Evolutionary conservation across 1,140 invertebrate species (phyloP).

Genomic region (Eulimnadia texana): DNA sequence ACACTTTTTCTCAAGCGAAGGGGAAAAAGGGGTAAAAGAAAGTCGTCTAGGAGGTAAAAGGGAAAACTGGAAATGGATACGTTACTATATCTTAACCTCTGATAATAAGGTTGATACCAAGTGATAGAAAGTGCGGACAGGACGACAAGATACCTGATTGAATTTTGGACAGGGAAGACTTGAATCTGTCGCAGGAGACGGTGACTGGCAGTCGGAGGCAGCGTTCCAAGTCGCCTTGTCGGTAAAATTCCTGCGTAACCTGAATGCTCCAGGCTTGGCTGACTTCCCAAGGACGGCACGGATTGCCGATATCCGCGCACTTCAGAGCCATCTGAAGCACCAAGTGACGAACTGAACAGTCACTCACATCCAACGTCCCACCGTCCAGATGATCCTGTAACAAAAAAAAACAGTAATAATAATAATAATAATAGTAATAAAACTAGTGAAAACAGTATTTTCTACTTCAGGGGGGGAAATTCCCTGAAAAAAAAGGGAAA

Average conservation of each 20-base stretch:
- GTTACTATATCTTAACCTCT: no score
- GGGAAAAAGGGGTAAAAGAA: no score
- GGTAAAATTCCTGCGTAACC: constrained; percentile 85
- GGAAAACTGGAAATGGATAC: no score
- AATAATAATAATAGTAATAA: neutral
- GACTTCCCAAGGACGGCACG: constrained; percentile 72
- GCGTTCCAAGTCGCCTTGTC: constrained; percentile 73
- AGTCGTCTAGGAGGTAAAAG: no score
- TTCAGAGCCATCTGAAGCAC: constrained; percentile 80
- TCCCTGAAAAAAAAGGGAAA: no score
- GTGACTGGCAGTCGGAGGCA: constrained; percentile 57
- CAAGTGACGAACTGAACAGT: constrained; percentile 50
- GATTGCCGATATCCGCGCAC: constrained; percentile 86
- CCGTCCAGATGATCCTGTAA: constrained; percentile 49
- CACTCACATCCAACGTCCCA: constrained; percentile 52
- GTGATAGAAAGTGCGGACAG: no score
- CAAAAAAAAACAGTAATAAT: constrained; percentile 5
- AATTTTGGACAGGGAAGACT: constrained; percentile 70
- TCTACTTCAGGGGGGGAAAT: no score
- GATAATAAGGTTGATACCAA: no score
- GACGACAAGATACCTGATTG: constrained; percentile 49
- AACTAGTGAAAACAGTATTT: neutral
- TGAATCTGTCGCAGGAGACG: constrained; percentile 61
- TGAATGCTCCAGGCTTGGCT: constrained; percentile 73
- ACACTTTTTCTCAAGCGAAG: no score